Base-by-base conservation (phyloP, 1,140 invertebrate species). In the Listronotus oregonensis region DNA sequence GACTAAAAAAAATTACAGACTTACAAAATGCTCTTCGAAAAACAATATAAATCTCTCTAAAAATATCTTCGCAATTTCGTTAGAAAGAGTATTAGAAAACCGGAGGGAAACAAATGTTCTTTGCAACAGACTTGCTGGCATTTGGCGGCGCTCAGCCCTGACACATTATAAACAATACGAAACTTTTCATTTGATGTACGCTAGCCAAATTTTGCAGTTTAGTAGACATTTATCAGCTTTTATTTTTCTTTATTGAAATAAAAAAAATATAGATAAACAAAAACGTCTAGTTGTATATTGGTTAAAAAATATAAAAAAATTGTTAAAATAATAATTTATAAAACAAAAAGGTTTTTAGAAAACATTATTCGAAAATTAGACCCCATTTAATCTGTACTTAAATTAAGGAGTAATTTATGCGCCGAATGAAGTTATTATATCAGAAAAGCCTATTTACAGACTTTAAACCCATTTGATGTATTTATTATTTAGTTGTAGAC, bases 161-260 rank as follows among this genome's bases (percentile, higher is more conserved):
- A 61, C 58, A 61, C 58, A 61, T 61, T 61, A 61, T 61, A 61
- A 61, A 61, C 58, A 39, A 46, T 61, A 51, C 32, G 47, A 61
- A 61, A 61, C 58, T 61, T 61, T 61, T 61, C 58, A 61, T 61
- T 17, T 32, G 46, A 51, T 50, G 18, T 42, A 61, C 51, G 47
- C 27, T 40, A 14, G 47, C 27, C 55, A 31, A 37, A 31, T 27
- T 43, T n/a, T 34, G 44, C 21, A 61, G 15, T 32, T 49, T 51
- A 32, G 27, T 50, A 61, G 58, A 61, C 58, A 37, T 61, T 61
- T 61, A 61, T 61, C 58, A 46, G 50, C 49, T 61, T 61, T 47
- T 32, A 46, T 51, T 51, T n/a, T 43, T 44, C 46, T 31, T 31
- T 10, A 37, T 4, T 37, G 8, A 37, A 37, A 37, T 37, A 37